A percentile compares a stretch with the other conserved stretches of the same genome.
Evolutionary conservation across 64 coral and sea anemone genomes (phyloP).

Genomic region (Orbicella faveolata): DNA sequence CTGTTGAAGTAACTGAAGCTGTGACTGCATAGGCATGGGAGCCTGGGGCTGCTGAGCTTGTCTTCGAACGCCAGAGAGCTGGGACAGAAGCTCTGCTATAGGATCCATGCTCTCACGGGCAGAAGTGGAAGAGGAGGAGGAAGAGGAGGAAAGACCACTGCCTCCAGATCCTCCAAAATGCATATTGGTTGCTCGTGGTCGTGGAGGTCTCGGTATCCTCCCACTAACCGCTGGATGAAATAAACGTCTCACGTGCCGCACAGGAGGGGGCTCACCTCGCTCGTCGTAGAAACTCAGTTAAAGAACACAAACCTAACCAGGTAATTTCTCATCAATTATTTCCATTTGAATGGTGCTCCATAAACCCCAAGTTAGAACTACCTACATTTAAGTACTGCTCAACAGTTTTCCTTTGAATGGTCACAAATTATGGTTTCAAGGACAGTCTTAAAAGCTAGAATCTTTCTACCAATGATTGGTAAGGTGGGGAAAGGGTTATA

Average conservation of each 20-base stretch:
- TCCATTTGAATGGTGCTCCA: no score
- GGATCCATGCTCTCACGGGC: slow-evolving; percentile 94
- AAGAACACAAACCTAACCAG: slow-evolving; percentile 2
- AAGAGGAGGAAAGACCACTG: slow-evolving; percentile 42
- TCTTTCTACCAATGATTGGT: no score
- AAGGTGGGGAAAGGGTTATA: no score
- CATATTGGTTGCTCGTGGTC: slow-evolving; percentile 79
- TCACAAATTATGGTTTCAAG: no score
- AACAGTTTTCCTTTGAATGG: no score
- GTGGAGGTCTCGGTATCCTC: slow-evolving; percentile 73
- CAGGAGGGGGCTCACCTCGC: slow-evolving; percentile 46
- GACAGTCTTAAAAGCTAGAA: no score
- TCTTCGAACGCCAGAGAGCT: slow-evolving; percentile 89
- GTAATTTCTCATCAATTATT: background rate
- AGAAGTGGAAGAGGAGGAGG: slow-evolving; percentile 55
- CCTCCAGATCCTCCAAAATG: slow-evolving; percentile 78
- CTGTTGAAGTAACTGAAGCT: slow-evolving; percentile 92
- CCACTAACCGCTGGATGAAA: slow-evolving; percentile 85
- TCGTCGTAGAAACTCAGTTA: slow-evolving; percentile 81
- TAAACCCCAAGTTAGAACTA: no score
- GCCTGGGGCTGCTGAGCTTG: slow-evolving; percentile 90
- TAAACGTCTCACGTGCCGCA: slow-evolving; percentile 87
- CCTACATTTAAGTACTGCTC: no score
- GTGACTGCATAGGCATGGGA: slow-evolving; percentile 93
- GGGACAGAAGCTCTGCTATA: slow-evolving; percentile 91